Conservation (phyloP, 2,113 vertebrate genomes). For the Rhinolophus ferrumequinum region DNA sequence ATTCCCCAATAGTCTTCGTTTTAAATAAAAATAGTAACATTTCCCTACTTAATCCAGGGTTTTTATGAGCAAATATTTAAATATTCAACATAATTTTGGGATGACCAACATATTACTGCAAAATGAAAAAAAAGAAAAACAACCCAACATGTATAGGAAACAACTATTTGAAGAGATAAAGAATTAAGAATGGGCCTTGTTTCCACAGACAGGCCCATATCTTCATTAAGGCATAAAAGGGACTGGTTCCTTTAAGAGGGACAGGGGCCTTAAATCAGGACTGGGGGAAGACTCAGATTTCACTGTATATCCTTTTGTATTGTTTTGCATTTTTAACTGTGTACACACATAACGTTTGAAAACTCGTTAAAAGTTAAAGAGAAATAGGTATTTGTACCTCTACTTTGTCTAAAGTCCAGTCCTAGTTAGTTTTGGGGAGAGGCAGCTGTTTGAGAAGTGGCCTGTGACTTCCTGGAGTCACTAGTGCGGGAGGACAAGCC, state of each 20-base stretch:
- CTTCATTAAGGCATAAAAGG: neutral
- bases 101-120: neutral
- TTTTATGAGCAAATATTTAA: constrained; percentile 13
- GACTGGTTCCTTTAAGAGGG: neutral
- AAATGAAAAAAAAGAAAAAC: neutral
- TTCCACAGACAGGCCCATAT: neutral
- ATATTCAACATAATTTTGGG: neutral
- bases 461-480: neutral
- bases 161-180: neutral
- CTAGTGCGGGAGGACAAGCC: neutral
- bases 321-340: neutral
- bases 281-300: neutral
- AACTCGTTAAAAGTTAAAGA: neutral
- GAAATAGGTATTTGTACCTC: neutral
- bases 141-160: neutral
- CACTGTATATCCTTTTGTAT: neutral
- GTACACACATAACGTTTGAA: neutral
- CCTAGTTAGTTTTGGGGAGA: neutral
- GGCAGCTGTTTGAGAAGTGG: neutral
- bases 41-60: neutral
- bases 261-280: neutral
- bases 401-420: neutral
- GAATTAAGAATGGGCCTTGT: neutral
- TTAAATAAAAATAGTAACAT: neutral
- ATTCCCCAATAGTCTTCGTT: constrained; percentile 7